Percentiles rank a stretch among this genome's conserved stretches.
phyloP scores from a whole-genome alignment of 2,113 vertebrate species.

The Sprattus sprattus region DNA sequence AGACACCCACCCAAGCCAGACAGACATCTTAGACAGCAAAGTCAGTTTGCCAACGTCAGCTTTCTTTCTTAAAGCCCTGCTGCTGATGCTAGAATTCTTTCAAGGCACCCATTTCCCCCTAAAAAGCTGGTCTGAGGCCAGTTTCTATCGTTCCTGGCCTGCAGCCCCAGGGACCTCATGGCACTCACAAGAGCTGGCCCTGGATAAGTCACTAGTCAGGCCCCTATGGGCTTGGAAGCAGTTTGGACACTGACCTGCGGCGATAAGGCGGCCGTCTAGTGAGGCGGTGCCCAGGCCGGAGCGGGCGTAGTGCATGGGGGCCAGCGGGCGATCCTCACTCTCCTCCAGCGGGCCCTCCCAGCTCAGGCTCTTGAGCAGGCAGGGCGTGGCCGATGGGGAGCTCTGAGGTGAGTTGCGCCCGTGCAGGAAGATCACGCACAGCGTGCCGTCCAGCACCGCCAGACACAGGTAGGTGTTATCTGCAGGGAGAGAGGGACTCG shows the following conservation, averaged over 20 bases:
- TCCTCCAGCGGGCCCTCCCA: constrained; percentile 86
- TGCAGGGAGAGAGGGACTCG: constrained; percentile 52
- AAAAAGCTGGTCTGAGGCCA: background rate
- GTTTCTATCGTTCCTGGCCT: background rate
- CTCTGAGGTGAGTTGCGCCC: constrained; percentile 93
- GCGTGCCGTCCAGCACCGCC: constrained; percentile 89
- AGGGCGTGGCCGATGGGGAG: constrained; percentile 90
- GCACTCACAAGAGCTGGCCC: background rate
- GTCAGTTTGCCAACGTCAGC: background rate
- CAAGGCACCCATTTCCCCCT: background rate
- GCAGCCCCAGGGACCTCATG: background rate
- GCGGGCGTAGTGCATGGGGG: constrained; percentile 94
- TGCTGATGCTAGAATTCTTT: background rate
- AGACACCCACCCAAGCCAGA: background rate
- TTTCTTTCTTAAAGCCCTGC: background rate
- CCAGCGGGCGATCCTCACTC: constrained; percentile 82
- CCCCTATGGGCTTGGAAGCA: background rate
- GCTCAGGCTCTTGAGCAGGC: constrained; percentile 92
- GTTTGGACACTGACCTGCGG: constrained; percentile 77
- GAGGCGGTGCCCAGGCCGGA: constrained; percentile 90
- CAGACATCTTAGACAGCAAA: background rate
- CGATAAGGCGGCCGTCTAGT: constrained; percentile 83
- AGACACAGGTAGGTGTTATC: constrained; percentile 94
- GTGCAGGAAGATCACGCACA: constrained; percentile 95
- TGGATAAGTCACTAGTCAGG: background rate